Evolutionary conservation across 2,888 invertebrate genomes (phyloP), one percentile per base, ranked within the genome.

Genomic region (Drosophila heteroneura): DNA sequence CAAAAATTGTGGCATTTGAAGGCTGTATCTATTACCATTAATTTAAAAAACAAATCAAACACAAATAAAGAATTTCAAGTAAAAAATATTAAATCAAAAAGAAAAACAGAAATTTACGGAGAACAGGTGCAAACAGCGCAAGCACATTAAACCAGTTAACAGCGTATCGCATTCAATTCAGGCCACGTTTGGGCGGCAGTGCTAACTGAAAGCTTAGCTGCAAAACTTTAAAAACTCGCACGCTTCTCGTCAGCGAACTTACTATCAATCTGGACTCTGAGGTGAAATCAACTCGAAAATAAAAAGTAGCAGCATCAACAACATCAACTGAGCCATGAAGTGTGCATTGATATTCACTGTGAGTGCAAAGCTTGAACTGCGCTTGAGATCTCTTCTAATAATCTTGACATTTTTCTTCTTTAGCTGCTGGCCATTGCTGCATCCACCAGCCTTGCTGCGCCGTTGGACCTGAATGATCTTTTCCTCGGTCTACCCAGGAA

Each of bases 191-290:
- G 44, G 22, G 16, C 39, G 47, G 70, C 32, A 75, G 91, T 91
- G 90, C 82, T 91, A 89, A 91, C 79, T 89, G 73, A 90, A 68
- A 85, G 90, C 83, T 90, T 79, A 76, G 65, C 60, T 65, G 28
- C 22, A 28, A 63, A 66, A 61, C 44, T 58, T 90, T 91, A 91
- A 88, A 89, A 83, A 82, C 64, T 82, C 84, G 75, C 70, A 59
- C 54, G 32, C 66, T 10, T 52, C 59, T 72, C 71, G 70, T 62
- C 64, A 71, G 63, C 75, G 64, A 76, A 80, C 69, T 85, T 88
- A 88, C 81, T 90, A 82, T 85, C 79, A 74, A 91, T 82, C 82
- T 75, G 75, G 69, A 74, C 86, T 85, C 81, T 74, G 81, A 66
- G 79, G 75, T 62, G 81, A 62, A 58, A 82, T 75, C 80, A 90